A percentile compares a stretch with the other conserved stretches of the same genome.
Evolutionary conservation across 2,113 vertebrate species (phyloP).

Genomic region (Hoplias malabaricus): DNA sequence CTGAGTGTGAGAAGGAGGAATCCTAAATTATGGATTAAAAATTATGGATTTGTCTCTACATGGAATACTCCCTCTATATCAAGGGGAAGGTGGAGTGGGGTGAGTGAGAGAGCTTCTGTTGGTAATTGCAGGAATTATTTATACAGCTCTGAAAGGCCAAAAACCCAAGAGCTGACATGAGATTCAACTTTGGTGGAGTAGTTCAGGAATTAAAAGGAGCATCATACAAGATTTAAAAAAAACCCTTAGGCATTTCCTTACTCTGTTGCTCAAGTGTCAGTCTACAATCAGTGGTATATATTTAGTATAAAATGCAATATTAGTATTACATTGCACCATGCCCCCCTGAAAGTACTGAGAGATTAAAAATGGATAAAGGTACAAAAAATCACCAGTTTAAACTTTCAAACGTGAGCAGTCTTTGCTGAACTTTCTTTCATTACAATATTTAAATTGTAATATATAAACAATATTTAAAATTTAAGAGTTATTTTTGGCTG

Average conservation of each 20-base stretch:
- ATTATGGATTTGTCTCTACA: conserved; percentile 28
- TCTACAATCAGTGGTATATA: no score
- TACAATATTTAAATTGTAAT: no score
- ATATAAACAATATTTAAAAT: no score
- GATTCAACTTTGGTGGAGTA: neutral
- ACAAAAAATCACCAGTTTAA: no score
- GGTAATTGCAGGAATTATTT: neutral
- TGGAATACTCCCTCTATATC: conserved; percentile 18
- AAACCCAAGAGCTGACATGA: neutral
- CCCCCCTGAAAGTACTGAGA: no score
- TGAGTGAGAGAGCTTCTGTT: conserved; percentile 23
- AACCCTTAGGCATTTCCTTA: neutral
- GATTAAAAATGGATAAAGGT: no score
- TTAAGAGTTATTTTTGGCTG: no score
- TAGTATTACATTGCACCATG: no score
- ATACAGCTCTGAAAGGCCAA: neutral
- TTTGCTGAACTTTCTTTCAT: no score
- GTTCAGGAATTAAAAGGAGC: neutral
- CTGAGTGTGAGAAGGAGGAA: conserved; percentile 27
- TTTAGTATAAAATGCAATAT: no score
- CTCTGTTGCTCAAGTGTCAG: neutral
- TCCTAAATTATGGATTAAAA: conserved; percentile 56
- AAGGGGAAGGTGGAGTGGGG: neutral
- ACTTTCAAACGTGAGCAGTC: no score
- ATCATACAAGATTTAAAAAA: neutral